These are phyloP conservation scores for Caenorhabditis uteleia DNA, from an alignment of 2,888 invertebrate genomes.

Conservation along the genomic window DNA sequence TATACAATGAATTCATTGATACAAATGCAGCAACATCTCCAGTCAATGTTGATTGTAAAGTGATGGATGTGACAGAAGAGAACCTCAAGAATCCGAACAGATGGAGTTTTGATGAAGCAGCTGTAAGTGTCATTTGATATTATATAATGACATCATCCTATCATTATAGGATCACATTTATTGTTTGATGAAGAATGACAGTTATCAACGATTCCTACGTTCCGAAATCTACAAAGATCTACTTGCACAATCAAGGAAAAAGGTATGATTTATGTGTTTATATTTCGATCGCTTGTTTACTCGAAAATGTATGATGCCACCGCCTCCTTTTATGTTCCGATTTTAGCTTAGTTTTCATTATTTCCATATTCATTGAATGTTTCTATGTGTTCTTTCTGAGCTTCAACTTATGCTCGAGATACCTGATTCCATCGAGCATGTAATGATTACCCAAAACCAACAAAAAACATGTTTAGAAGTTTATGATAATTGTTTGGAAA, in stretches of 20 bases:
- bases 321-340: conserved; percentile 25
- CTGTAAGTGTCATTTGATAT: conserved; percentile 76
- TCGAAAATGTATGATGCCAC: too few relatives aligned
- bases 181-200: conserved; percentile 98
- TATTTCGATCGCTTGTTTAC: not conserved
- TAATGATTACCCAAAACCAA: too few relatives aligned
- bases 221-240: conserved; percentile 86
- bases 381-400: too few relatives aligned
- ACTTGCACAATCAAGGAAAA: conserved; percentile 53
- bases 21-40: conserved; percentile 94
- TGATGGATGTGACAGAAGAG: conserved; percentile 83
- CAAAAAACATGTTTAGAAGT: too few relatives aligned
- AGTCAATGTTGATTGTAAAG: conserved; percentile 93
- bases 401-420: too few relatives aligned
- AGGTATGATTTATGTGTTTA: conserved; percentile 35
- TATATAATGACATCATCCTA: not conserved
- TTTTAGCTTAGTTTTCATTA: conserved; percentile 33
- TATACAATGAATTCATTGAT: conserved; percentile 82
- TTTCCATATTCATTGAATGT: too few relatives aligned
- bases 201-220: conserved; percentile 93
- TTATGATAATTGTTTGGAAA: too few relatives aligned
- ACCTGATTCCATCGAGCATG: too few relatives aligned
- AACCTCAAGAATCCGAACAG: conserved; percentile 84
- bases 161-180: conserved; percentile 90
- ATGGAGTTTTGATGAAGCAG: conserved; percentile 95